Base-by-base conservation (phyloP, 1,140 invertebrate species). In the Heliconius congener region DNA sequence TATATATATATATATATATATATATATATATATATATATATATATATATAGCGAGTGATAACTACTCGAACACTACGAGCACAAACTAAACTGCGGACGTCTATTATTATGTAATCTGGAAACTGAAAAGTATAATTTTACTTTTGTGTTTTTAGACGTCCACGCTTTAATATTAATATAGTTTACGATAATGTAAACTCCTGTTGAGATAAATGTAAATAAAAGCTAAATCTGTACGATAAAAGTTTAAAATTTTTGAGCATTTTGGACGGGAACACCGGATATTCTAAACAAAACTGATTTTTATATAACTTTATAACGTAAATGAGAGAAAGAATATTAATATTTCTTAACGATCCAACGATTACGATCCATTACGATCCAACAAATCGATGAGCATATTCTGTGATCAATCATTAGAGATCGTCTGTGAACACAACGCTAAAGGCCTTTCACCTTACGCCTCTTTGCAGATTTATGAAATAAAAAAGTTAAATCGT, bases 171-270 rank as follows among this genome's bases (percentile, higher is more conserved):
- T 72, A 66, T 27, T 66, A 66, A 66, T 13, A 66, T 66, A 30
- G 27, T 66, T 66, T 66, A 66, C 11, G 27, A n/a, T 66, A 66
- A 66, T 66, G 60, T 66, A 66, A 66, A 30, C 60, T 66, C 3
- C 27, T 27, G 60, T 30, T 23, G 60, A 23, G 60, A 66, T 66
- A 30, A 27, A 66, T 30, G 27, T 30, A 66, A 60, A 66, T 30
- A 30, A 30, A 66, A 27, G 8, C 23, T 66, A 66, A 66, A 66
- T 66, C 23, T 66, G 27, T 66, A 27, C 60, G 60, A 66, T 30
- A 66, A 60, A 23, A 23, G 3, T 66, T 27, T 30, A 23, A 23
- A 30, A 30, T 66, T 66, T 30, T 66, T 66, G 27, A 23, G n/a
- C n/a, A 2, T 55, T 55, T 18, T n/a, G 23, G n/a, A 60, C 9